Conservation (phyloP, 2,888 invertebrate genomes). For the Idaea biselata region DNA sequence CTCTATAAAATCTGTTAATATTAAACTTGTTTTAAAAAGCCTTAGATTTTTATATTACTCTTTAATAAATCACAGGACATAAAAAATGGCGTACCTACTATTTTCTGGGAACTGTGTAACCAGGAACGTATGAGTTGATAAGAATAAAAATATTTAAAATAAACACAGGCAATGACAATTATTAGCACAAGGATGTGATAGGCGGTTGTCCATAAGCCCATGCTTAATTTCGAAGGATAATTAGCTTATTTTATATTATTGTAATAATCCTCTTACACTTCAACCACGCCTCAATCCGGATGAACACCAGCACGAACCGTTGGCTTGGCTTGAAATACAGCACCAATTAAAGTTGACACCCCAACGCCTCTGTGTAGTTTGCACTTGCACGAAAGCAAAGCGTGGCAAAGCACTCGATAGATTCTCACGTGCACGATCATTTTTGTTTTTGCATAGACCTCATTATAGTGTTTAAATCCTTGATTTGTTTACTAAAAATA, state of each 20-base stretch:
- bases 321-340: conserved; percentile 67
- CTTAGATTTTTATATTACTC: too few relatives aligned
- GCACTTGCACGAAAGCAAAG: conserved; percentile 59
- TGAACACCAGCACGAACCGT: conserved; percentile 61
- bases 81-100: too few relatives aligned
- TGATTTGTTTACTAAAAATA: conserved; percentile 19
- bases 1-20: neutral
- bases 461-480: conserved; percentile 27
- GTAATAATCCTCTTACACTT: conserved; percentile 38
- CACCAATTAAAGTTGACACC: conserved; percentile 78
- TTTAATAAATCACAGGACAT: too few relatives aligned
- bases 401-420: conserved; percentile 45
- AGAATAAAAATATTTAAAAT: too few relatives aligned
- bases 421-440: conserved; percentile 47
- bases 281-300: conserved; percentile 34
- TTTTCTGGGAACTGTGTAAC: too few relatives aligned
- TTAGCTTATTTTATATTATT: neutral
- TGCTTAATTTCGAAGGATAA: too few relatives aligned
- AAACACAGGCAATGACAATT: too few relatives aligned
- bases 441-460: conserved; percentile 31
- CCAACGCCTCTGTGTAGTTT: conserved; percentile 62
- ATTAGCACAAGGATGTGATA: too few relatives aligned
- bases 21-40: too few relatives aligned
- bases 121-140: too few relatives aligned
- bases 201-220: too few relatives aligned